Base-by-base conservation (phyloP, 2,888 invertebrate species). In the Phania funesta region DNA sequence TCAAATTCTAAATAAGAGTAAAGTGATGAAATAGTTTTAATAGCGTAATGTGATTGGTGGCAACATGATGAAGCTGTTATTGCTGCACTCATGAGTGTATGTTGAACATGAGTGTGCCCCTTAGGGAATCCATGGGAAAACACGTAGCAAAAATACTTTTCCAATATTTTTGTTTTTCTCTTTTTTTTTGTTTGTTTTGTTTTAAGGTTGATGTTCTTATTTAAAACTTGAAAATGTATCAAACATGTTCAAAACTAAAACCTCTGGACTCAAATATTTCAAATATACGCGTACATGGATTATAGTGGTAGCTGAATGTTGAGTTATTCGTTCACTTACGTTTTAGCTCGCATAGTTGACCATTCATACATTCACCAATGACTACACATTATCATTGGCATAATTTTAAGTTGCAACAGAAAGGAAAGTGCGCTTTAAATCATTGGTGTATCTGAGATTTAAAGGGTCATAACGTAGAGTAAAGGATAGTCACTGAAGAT, bases 351-450 rank as follows among this genome's bases (percentile, higher is more conserved):
- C 13, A 35, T 32, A 60, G 13, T 38, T 38, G 18, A 18, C 38
- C 35, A 38, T 68, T 4, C 1, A 29, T 16, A 16, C 18, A 46
- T 20, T 38, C 41, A 26, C 8, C n/a, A n/a, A 1, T 38, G 7
- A 18, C n/a, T 62, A n/a, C n/a, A 56, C 41, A 58, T 76, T 65
- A 67, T 50, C 50, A 24, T 58, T 76, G 75, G 60, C 65, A 75
- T 75, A 58, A 46, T 67, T 67, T 67, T 50, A 41, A 46, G 41
- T 6, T 74, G 44, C 18, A 46, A 56, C 38, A 48, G 13, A 5
- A 24, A 46, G 62, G 52, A 18, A 50, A 38, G 16, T 35, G 11
- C 26, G 20, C 65, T 46, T 22, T 56, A 29, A 71, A 75, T 65
- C n/a, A n/a, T n/a, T n/a, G n/a, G n/a, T n/a, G n/a, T n/a, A n/a